phyloP scores from a whole-genome alignment of 2,113 vertebrate species.

The Chaetura pelagica region DNA sequence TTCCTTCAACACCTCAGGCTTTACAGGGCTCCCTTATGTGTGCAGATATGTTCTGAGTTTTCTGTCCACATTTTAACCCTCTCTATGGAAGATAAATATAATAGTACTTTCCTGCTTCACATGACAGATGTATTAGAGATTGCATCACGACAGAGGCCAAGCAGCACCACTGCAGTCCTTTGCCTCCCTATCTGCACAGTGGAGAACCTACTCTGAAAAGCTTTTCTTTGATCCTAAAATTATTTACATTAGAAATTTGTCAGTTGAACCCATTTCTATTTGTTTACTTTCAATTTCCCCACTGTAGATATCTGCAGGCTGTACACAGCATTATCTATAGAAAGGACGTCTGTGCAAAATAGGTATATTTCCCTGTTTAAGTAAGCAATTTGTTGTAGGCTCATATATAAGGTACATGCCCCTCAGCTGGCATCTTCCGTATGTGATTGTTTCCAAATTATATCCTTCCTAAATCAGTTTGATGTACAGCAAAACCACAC shows the following conservation, averaged over 20 bases:
- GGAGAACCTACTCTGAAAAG: not conserved
- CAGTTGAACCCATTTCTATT: not conserved
- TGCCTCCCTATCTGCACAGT: not conserved
- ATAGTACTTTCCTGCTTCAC: not conserved
- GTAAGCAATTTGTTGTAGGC: not conserved
- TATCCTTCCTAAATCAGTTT: not conserved
- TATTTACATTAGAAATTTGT: not conserved
- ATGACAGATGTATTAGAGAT: not conserved
- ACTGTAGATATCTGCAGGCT: not conserved
- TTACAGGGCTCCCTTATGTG: not conserved
- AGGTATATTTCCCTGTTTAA: not conserved
- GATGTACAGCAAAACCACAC: not conserved
- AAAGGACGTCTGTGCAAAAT: not conserved
- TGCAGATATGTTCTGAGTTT: rapidly evolving
- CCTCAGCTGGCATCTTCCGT: not conserved
- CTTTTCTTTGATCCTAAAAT: not conserved
- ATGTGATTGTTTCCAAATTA: not conserved
- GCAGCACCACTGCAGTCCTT: not conserved
- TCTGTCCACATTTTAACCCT: not conserved
- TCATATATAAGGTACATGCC: not conserved
- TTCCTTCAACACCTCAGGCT: not conserved
- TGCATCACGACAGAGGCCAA: not conserved
- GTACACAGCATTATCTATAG: not conserved
- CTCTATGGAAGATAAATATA: not conserved
- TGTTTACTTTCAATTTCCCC: not conserved